phyloP scores from a whole-genome alignment of 2,113 vertebrate genomes.

The Cathartes aura region DNA sequence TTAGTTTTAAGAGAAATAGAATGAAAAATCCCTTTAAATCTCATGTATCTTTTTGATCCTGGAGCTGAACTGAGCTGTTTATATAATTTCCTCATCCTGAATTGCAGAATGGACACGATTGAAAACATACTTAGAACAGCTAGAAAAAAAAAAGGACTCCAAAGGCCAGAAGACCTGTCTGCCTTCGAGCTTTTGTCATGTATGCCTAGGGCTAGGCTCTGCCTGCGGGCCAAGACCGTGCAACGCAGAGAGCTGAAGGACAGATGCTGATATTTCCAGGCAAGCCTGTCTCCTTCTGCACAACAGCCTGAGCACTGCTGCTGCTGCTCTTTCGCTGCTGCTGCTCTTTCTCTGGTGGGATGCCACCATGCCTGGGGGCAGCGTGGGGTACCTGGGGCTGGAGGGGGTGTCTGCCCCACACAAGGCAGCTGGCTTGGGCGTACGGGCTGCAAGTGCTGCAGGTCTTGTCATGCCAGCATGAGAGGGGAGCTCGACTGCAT shows the following conservation, averaged over 20 bases:
- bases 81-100: constrained; percentile 2
- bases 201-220: not conserved
- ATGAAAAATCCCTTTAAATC: not conserved
- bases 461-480: not conserved
- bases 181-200: not conserved
- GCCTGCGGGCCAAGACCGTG: not conserved
- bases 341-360: not conserved
- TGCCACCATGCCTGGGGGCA: accelerated
- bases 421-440: not conserved
- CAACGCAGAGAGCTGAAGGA: not conserved
- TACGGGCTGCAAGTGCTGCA: not conserved
- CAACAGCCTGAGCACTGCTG: not conserved
- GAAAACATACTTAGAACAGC: not conserved
- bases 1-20: not conserved
- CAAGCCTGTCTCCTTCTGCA: not conserved
- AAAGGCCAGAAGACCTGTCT: not conserved
- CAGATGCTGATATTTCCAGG: not conserved
- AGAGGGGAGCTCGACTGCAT: not conserved
- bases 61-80: constrained; percentile 20
- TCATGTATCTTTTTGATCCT: constrained; percentile 17
- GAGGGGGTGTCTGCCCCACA: not conserved
- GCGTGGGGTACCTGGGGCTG: not conserved
- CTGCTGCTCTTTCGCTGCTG: not conserved
- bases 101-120: not conserved
- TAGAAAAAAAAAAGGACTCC: not conserved